Conservation (phyloP, 1,140 invertebrate species). For the Paracyclopina nana region DNA sequence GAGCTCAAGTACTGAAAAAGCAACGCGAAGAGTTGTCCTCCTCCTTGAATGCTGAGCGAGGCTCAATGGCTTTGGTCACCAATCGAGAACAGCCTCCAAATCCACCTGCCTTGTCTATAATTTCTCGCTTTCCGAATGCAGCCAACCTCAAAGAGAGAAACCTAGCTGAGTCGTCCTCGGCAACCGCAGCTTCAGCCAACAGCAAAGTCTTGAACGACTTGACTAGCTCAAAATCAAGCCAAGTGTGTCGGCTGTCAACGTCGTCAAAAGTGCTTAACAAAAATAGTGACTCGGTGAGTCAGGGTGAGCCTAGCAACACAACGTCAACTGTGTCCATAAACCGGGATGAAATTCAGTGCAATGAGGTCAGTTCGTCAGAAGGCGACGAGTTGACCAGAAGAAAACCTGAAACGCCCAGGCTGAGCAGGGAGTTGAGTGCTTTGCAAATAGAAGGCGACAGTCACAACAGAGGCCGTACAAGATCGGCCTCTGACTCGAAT, state of each 20-base stretch:
- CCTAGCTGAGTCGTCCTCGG: background rate
- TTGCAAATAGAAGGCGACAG: background rate
- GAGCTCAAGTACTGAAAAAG: conserved; percentile 21
- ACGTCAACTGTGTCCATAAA: background rate
- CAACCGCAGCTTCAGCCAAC: too few relatives aligned
- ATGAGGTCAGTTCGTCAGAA: conserved; percentile 9
- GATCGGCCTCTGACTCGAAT: background rate
- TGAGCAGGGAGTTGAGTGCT: background rate
- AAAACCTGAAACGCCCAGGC: background rate
- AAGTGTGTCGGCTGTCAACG: background rate
- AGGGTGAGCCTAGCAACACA: background rate
- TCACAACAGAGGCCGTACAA: background rate
- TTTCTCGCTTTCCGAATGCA: background rate
- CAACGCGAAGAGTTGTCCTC: background rate
- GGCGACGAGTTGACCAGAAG: background rate
- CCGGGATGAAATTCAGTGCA: conserved; percentile 13
- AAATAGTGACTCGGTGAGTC: background rate
- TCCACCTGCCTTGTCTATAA: conserved; percentile 2
- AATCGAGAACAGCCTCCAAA: background rate
- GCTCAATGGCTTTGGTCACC: conserved; percentile 13
- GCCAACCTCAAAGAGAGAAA: background rate
- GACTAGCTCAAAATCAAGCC: background rate
- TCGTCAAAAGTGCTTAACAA: background rate
- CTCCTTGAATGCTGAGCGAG: conserved; percentile 5
- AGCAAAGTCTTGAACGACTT: background rate